phyloP scores from a whole-genome alignment of 2,888 invertebrate genomes.

The Punctoribates punctum region DNA sequence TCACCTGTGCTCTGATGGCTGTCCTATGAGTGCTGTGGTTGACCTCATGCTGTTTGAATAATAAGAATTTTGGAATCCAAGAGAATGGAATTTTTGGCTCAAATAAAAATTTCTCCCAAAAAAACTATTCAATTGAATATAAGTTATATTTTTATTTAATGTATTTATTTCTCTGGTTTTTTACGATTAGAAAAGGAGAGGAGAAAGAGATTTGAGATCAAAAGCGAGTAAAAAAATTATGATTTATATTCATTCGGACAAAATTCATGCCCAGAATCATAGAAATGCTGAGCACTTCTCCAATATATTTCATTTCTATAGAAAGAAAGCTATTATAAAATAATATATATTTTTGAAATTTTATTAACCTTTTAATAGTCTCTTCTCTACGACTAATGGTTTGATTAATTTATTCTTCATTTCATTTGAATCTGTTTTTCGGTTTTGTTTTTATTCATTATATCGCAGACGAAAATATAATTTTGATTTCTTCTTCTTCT shows the following conservation, averaged over 20 bases:
- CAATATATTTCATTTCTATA: background rate
- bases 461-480: no score
- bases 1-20: conserved; percentile 9
- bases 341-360: background rate
- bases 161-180: background rate
- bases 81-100: conserved; percentile 13
- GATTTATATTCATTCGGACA: background rate
- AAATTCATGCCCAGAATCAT: background rate
- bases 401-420: background rate
- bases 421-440: no score
- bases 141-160: background rate
- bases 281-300: background rate
- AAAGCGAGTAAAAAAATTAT: background rate
- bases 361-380: conserved; percentile 17
- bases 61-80: conserved; percentile 16
- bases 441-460: no score
- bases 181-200: background rate
- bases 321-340: conserved; percentile 2
- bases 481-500: no score
- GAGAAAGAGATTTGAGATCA: background rate
- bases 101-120: background rate
- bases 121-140: background rate
- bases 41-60: conserved; percentile 31
- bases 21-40: background rate
- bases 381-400: background rate